These are phyloP conservation scores for Dinomys branickii DNA, from an alignment of 2,113 vertebrate genomes.

Conservation along the genomic window DNA sequence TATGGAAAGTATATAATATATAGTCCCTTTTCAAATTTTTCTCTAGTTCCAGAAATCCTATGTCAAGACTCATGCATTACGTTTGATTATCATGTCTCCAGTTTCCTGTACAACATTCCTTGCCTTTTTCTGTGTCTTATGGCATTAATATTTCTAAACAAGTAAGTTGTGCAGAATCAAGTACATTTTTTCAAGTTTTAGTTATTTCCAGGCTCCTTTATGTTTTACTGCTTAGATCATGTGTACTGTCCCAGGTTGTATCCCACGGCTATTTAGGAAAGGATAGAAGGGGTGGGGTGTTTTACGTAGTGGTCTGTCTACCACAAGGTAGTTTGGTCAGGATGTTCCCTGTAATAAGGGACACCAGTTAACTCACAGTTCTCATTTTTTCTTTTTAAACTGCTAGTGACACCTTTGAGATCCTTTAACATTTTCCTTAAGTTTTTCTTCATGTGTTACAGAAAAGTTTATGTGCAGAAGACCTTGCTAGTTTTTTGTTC, in stretches of 20 bases:
- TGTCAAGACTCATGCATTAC: not conserved
- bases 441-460: not conserved
- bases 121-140: not conserved
- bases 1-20: not conserved
- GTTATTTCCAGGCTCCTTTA: not conserved
- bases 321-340: not conserved
- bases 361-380: constrained; percentile 2
- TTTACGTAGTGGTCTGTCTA: not conserved
- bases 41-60: not conserved
- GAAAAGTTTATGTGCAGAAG: not conserved
- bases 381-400: constrained; percentile 16
- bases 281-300: not conserved
- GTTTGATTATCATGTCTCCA: not conserved
- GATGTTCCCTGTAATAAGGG: not conserved
- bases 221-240: not conserved
- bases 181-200: not conserved
- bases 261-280: not conserved
- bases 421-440: not conserved
- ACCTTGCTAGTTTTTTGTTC: not conserved
- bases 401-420: constrained; percentile 9
- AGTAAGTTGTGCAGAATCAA: not conserved
- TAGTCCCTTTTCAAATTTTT: not conserved
- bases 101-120: not conserved
- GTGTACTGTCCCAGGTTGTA: not conserved
- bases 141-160: constrained; percentile 32